Evolutionary conservation across 2,797 vertebrate genomes (phyloP).

Genomic region (Australoheros facetus): DNA sequence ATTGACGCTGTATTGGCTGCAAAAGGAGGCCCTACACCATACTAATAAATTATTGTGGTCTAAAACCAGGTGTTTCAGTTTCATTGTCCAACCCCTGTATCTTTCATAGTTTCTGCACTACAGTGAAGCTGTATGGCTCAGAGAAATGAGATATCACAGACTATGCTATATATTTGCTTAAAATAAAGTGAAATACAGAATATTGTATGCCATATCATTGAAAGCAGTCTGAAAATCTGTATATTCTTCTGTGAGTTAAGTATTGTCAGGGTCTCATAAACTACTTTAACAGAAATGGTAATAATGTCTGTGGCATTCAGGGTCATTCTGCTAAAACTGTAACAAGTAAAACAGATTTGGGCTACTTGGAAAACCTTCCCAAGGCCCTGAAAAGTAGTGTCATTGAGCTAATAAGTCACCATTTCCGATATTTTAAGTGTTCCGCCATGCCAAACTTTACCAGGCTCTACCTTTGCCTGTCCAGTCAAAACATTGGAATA

Average conservation of each 20-base stretch:
- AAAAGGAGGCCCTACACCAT: no score
- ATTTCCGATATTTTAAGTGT: constrained; percentile 15
- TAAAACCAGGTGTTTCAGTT: no score
- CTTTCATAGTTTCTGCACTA: neutral
- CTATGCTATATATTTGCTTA: neutral
- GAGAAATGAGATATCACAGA: neutral
- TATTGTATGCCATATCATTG: neutral
- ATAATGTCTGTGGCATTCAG: constrained; percentile 31
- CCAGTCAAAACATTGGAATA: neutral
- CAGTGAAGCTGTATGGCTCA: neutral
- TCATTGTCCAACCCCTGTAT: no score
- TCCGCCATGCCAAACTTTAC: neutral
- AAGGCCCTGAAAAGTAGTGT: constrained; percentile 25
- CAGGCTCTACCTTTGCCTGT: neutral
- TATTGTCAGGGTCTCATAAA: constrained; percentile 13
- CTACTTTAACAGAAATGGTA: constrained; percentile 41
- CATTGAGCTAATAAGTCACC: constrained; percentile 45
- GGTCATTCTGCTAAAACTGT: constrained; percentile 45
- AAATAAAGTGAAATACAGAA: neutral
- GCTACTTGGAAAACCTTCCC: constrained; percentile 44
- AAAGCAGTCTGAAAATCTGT: neutral
- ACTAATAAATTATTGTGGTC: no score
- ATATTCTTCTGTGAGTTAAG: neutral
- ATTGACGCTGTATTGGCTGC: no score
- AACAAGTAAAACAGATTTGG: constrained; percentile 50